These are phyloP conservation scores for Chrysoperla carnea DNA, from an alignment of 1,140 invertebrate species.

Conservation along the genomic window DNA sequence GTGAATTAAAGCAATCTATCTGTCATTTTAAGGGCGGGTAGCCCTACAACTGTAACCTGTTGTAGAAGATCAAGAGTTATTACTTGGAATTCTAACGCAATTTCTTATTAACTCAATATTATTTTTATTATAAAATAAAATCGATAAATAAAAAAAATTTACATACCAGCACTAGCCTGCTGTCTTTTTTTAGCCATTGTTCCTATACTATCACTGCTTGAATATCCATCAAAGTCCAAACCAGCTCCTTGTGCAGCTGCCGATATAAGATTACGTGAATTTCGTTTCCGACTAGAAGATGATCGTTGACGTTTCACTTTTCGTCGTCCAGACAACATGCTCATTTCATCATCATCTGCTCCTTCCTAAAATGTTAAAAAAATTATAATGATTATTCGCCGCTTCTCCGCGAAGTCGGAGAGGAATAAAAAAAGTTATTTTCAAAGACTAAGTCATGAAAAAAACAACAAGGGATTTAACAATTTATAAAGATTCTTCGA, in stretches of 20 bases:
- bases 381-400: neutral
- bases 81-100: too few species aligned
- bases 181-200: constrained; percentile 6
- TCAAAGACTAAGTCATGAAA: too few species aligned
- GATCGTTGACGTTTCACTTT: neutral
- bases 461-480: too few species aligned
- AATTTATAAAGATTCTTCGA: too few species aligned
- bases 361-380: neutral
- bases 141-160: neutral
- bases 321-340: neutral
- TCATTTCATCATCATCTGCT: neutral
- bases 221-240: constrained; percentile 18
- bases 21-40: too few species aligned
- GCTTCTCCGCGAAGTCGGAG: too few species aligned
- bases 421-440: too few species aligned
- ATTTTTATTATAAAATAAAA: neutral
- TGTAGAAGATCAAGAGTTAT: too few species aligned
- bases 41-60: too few species aligned
- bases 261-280: constrained; percentile 18
- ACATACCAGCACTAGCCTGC: constrained; percentile 6
- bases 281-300: constrained; percentile 2
- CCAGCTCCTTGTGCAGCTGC: constrained; percentile 30
- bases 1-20: too few species aligned
- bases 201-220: constrained; percentile 6
- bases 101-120: too few species aligned